phyloP scores from a whole-genome alignment of 2,113 vertebrate species.

The Nettapus auritus region DNA sequence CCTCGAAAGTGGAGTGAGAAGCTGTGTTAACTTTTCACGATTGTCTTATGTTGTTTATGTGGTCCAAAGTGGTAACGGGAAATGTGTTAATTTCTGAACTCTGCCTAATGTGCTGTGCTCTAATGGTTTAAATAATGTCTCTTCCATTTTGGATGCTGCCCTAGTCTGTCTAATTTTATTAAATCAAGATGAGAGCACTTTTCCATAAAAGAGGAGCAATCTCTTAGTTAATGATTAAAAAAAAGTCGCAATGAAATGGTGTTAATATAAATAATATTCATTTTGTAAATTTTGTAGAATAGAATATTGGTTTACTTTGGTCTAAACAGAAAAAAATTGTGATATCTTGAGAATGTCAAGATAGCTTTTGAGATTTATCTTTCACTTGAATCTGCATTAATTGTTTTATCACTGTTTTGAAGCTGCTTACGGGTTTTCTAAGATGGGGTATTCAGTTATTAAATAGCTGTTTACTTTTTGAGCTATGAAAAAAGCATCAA shows the following conservation, averaged over 20 bases:
- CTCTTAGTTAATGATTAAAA: neutral
- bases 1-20: neutral
- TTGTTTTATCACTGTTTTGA: conserved; percentile 54
- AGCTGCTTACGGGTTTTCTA: conserved; percentile 56
- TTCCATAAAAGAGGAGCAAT: neutral
- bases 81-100: neutral
- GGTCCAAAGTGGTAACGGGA: conserved; percentile 30
- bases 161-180: neutral
- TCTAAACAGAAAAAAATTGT: neutral
- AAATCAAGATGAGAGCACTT: conserved; percentile 28
- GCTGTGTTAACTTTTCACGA: neutral
- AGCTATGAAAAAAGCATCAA: neutral
- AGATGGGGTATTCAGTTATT: conserved; percentile 38
- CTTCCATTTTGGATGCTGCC: neutral
- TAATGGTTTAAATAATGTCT: neutral
- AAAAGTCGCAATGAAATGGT: neutral
- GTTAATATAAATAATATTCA: neutral
- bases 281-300: conserved; percentile 54
- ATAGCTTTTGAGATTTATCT: conserved; percentile 1
- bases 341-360: neutral
- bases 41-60: neutral
- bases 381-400: conserved; percentile 41
- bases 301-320: neutral
- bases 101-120: neutral
- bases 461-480: conserved; percentile 14